Base-by-base conservation (phyloP, 2,888 invertebrate genomes). In the Chalcis sispes region DNA sequence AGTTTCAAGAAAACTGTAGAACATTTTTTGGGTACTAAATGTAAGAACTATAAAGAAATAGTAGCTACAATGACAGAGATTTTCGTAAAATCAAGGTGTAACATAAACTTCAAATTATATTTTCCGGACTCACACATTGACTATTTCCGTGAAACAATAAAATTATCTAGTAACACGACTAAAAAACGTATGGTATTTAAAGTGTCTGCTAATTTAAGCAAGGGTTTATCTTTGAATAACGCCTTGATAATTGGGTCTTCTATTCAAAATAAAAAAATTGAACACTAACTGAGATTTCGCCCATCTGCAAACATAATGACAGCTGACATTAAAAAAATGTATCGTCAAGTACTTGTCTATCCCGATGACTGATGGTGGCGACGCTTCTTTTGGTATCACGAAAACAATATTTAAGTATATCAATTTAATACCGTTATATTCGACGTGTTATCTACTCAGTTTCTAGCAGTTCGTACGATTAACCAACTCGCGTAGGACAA, bases 291-390 rank as follows among this genome's bases (percentile, higher is more conserved):
- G 5, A 64, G 72, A 25, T 77, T 77, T 66, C 48, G 77, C 0
- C 58, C 50, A 4, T 66, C 72, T 42, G 27, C n/a, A 10, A 72
- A 50, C 27, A 75, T 75, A 5, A 20, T 69, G 1, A 77, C 61
- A 8, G 74, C 71, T 13, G 71, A 70, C 27, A 48, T 70, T 1
- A 59, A 59, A 15, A 77, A 77, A 62, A 79, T 78, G 79, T 79
- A 77, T 62, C 64, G 20, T 15, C 62, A 10, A n/a, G n/a, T n/a
- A n/a, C n/a, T n/a, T n/a, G n/a, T n/a, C n/a, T n/a, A n/a, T n/a
- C n/a, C n/a, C n/a, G 58, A 62, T 42, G 72, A 79, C 59, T 67
- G 71, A 4, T 13, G 18, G 3, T 64, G n/a, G 15, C 64, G 48
- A 64, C 15, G 48, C 2, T 27, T 64, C 1, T 66, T 50, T 42